These are phyloP conservation scores for Entomobrya proxima DNA, from an alignment of 2,888 invertebrate species.

Conservation along the genomic window DNA sequence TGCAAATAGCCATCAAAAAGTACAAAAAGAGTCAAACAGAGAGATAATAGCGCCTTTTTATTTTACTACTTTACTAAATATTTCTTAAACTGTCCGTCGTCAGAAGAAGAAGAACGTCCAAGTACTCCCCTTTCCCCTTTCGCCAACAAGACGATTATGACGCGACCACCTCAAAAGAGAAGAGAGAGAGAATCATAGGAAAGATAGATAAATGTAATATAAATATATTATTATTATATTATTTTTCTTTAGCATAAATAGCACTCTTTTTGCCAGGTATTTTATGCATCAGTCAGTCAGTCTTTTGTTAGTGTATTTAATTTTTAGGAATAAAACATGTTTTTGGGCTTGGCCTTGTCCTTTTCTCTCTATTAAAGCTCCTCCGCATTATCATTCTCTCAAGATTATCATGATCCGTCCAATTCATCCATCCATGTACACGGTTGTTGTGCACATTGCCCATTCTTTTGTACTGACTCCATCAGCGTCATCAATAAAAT, in stretches of 20 bases:
- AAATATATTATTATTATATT: neutral
- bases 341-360: slow-evolving; percentile 60
- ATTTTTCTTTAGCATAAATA: slow-evolving; percentile 15
- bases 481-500: slow-evolving; percentile 48
- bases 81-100: slow-evolving; percentile 15
- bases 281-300: slow-evolving; percentile 30
- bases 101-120: too few relatives aligned
- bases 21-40: slow-evolving; percentile 42
- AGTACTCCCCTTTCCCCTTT: neutral
- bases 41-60: slow-evolving; percentile 40
- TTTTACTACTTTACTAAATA: slow-evolving; percentile 34
- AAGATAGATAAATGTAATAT: slow-evolving; percentile 22
- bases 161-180: neutral
- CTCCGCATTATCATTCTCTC: neutral
- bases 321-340: slow-evolving; percentile 39
- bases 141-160: too few relatives aligned
- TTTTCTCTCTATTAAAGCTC: slow-evolving; percentile 33
- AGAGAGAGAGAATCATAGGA: neutral
- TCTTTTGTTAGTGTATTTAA: neutral
- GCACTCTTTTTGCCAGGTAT: slow-evolving; percentile 19
- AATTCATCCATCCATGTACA: neutral
- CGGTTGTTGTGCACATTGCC: too few relatives aligned
- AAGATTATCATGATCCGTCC: neutral
- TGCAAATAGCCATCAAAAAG: slow-evolving; percentile 32
- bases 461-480: neutral